These are phyloP conservation scores for Ormia ochracea DNA, from an alignment of 2,888 invertebrate species.

Conservation along the genomic window DNA sequence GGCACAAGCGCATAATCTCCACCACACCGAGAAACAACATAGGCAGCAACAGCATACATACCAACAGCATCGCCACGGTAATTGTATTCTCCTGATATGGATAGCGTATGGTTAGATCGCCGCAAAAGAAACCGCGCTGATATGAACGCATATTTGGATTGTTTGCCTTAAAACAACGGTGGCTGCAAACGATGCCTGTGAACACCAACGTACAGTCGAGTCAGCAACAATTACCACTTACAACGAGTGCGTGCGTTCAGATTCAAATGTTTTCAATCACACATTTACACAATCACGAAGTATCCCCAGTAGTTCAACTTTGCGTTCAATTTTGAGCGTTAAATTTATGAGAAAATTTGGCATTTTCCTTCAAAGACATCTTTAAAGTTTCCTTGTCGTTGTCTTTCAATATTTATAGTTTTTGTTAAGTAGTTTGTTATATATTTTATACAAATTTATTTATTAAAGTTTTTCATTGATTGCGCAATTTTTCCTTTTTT, in stretches of 20 bases:
- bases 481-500: not conserved
- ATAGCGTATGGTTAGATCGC: slow-evolving; percentile 70
- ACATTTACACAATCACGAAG: slow-evolving; percentile 37
- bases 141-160: slow-evolving; percentile 68
- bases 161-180: slow-evolving; percentile 4
- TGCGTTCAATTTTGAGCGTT: slow-evolving; percentile 16
- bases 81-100: slow-evolving; percentile 73
- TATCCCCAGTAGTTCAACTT: too few species aligned
- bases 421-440: slow-evolving; percentile 24
- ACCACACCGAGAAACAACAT: slow-evolving; percentile 72
- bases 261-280: slow-evolving; percentile 25
- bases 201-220: not conserved
- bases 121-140: slow-evolving; percentile 73
- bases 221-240: slow-evolving; percentile 20
- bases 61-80: slow-evolving; percentile 70
- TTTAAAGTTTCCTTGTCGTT: slow-evolving; percentile 5
- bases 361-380: slow-evolving; percentile 25
- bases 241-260: too few species aligned
- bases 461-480: not conserved
- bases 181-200: too few species aligned
- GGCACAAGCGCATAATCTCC: slow-evolving; percentile 71
- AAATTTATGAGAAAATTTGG: slow-evolving; percentile 37
- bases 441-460: not conserved
- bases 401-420: slow-evolving; percentile 6
- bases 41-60: slow-evolving; percentile 71